Conservation (phyloP, 2,888 invertebrate genomes). For the Callyntrura guangdongensis region DNA sequence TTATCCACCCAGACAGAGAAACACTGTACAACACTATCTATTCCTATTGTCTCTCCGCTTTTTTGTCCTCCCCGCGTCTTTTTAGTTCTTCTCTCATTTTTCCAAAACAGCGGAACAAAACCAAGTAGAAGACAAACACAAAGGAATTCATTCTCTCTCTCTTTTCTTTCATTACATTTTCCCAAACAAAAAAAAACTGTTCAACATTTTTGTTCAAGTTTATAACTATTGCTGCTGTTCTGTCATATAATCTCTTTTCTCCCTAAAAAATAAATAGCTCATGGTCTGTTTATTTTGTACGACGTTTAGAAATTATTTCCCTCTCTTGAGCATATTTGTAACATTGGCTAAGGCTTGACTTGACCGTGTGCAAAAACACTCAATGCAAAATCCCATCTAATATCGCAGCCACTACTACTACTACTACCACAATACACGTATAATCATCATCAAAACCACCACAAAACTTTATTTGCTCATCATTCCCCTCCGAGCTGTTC, state of each 20-base stretch:
- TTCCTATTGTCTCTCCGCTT: background rate
- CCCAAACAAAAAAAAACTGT: too few species aligned
- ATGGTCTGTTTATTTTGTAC: constrained; percentile 5
- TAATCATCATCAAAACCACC: background rate
- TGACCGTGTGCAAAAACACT: background rate
- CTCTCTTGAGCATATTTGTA: background rate
- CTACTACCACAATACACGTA: too few species aligned
- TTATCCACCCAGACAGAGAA: background rate
- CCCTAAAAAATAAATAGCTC: constrained; percentile 19
- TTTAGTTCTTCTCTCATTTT: background rate
- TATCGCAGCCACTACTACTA: background rate
- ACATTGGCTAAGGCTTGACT: background rate
- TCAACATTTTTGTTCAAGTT: background rate
- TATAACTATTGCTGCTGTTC: background rate
- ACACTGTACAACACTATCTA: background rate
- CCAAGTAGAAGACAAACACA: background rate
- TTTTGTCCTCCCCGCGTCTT: too few species aligned
- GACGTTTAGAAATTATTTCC: background rate
- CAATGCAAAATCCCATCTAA: background rate
- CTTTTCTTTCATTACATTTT: too few species aligned
- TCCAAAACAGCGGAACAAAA: background rate
- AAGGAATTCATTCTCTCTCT: background rate
- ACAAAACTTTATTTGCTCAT: background rate
- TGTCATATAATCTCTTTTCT: background rate
- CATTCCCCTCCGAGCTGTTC: background rate